Evolutionary conservation across 2,797 vertebrate species (phyloP).

Genomic region (Poliocrania exsul): DNA sequence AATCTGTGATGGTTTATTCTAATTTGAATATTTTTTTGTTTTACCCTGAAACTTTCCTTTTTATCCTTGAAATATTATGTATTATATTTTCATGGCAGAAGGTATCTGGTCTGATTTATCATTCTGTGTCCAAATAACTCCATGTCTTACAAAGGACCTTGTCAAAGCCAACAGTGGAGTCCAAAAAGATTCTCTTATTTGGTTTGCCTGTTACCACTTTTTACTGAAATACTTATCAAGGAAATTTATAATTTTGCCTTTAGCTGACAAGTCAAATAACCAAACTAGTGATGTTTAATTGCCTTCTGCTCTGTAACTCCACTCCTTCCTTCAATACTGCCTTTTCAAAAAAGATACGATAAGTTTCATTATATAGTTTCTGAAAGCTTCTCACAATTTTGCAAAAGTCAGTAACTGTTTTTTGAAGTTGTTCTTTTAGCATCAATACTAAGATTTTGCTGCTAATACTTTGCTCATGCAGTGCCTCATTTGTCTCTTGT

Average conservation of each 20-base stretch:
- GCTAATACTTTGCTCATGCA: background rate
- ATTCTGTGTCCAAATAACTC: background rate
- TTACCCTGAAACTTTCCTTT: background rate
- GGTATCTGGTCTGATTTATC: background rate
- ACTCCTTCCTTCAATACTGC: fast-evolving
- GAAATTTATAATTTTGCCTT: background rate
- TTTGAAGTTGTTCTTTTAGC: background rate
- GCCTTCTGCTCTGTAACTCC: background rate
- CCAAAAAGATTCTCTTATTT: background rate
- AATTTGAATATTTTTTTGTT: background rate
- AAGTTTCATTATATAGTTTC: background rate
- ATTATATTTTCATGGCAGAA: background rate
- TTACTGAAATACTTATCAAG: background rate
- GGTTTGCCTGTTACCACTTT: background rate
- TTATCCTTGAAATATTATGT: background rate
- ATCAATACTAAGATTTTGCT: background rate
- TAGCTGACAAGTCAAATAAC: background rate
- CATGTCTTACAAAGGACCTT: background rate
- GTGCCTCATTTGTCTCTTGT: background rate
- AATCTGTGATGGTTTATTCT: background rate
- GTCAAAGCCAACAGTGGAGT: background rate
- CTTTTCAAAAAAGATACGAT: background rate
- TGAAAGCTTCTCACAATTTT: background rate
- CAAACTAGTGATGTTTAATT: background rate
- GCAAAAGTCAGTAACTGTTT: background rate